Percentiles rank a stretch among this genome's conserved stretches.
These are phyloP conservation scores for Caradrina clavipalpis DNA, from an alignment of 2,888 invertebrate genomes.

Conservation along the genomic window DNA sequence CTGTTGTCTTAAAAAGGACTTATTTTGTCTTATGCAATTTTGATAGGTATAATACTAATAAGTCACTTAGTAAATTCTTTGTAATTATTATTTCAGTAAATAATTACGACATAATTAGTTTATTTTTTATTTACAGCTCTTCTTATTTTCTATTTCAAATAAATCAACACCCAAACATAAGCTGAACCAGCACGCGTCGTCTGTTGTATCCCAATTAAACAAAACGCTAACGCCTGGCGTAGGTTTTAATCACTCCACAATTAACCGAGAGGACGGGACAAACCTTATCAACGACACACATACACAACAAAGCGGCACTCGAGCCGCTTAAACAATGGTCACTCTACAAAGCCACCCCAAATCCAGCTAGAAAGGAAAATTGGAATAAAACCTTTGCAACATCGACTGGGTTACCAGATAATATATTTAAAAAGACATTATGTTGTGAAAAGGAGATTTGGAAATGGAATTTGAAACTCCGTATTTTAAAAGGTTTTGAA, in stretches of 20 bases:
- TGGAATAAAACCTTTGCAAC: slow-evolving; percentile 70
- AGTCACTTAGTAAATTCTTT: neutral
- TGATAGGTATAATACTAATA: neutral
- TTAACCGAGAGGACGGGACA: slow-evolving; percentile 68
- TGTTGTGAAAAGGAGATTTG: slow-evolving; percentile 54
- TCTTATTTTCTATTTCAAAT: too few species aligned
- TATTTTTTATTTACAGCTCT: too few species aligned
- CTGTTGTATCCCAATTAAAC: slow-evolving; percentile 40
- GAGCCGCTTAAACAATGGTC: slow-evolving; percentile 74
- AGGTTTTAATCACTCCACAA: slow-evolving; percentile 64
- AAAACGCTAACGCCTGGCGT: slow-evolving; percentile 45
- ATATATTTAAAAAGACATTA: slow-evolving; percentile 65
- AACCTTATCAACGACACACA: slow-evolving; percentile 75
- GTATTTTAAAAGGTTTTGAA: slow-evolving; percentile 54
- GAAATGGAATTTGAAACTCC: slow-evolving; percentile 52
- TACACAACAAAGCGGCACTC: slow-evolving; percentile 75
- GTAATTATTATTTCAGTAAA: neutral
- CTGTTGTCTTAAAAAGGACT: neutral
- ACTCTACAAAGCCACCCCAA: slow-evolving; percentile 74
- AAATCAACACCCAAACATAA: slow-evolving; percentile 15
- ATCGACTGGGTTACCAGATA: slow-evolving; percentile 63
- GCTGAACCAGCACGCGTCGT: slow-evolving; percentile 27
- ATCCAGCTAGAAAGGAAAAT: slow-evolving; percentile 74
- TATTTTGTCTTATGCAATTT: neutral
- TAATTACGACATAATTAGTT: slow-evolving; percentile 1